Percentiles rank a stretch among this genome's conserved stretches.
Conservation (phyloP, 1,140 invertebrate genomes). For the Tetraneura akinire region DNA sequence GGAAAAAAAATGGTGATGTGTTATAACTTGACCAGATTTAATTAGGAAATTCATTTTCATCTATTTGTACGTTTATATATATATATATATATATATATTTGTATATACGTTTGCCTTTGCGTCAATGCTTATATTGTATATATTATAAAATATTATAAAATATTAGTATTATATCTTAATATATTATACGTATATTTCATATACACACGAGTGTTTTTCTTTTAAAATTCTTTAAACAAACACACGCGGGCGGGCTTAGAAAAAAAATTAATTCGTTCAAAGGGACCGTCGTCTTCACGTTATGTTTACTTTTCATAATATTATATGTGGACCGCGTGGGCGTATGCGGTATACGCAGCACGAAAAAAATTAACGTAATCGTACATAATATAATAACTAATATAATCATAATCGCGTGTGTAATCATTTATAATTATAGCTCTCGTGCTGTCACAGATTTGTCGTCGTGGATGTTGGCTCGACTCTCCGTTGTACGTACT, state of each 20-base stretch:
- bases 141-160: too few species aligned
- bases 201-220: neutral
- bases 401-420: neutral
- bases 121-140: too few species aligned
- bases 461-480: neutral
- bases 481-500: neutral
- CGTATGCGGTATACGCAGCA: neutral
- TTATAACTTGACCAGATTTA: too few species aligned
- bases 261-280: neutral
- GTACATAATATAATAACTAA: neutral
- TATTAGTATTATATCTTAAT: too few species aligned
- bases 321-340: neutral
- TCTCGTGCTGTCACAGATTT: neutral
- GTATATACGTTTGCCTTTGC: too few species aligned
- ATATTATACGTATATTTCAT: too few species aligned
- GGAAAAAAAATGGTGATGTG: too few species aligned
- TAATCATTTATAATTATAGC: constrained; percentile 9
- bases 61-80: too few species aligned
- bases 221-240: neutral
- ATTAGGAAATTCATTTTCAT: too few species aligned
- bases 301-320: neutral
- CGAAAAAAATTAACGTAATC: neutral
- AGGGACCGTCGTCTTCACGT: neutral
- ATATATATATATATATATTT: too few species aligned
- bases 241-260: neutral